phyloP scores from a whole-genome alignment of 2,888 invertebrate species.

The Furcula furcula region DNA sequence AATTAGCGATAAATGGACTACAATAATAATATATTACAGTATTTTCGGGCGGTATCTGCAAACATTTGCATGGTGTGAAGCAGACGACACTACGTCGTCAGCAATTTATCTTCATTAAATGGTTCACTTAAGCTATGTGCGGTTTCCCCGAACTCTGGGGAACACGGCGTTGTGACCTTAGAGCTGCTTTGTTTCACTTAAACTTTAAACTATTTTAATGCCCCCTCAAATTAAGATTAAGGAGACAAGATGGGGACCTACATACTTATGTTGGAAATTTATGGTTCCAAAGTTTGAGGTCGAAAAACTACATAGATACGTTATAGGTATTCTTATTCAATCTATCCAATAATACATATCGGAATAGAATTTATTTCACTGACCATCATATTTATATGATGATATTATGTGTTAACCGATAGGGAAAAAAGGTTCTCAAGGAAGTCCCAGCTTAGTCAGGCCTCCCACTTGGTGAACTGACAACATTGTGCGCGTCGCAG shows the following conservation, averaged over 20 bases:
- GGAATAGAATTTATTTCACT: too few species aligned
- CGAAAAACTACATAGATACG: too few species aligned
- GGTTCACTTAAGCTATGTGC: slow-evolving; percentile 64
- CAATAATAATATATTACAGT: slow-evolving; percentile 3
- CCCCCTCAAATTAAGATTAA: slow-evolving; percentile 33
- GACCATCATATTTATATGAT: too few species aligned
- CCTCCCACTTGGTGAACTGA: too few species aligned
- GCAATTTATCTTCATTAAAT: slow-evolving; percentile 79
- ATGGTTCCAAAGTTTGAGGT: too few species aligned
- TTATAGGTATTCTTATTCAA: too few species aligned
- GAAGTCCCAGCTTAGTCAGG: too few species aligned
- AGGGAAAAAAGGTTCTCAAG: too few species aligned
- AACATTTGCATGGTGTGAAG: slow-evolving; percentile 26
- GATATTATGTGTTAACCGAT: too few species aligned
- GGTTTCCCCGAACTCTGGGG: slow-evolving; percentile 52
- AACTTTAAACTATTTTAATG: slow-evolving; percentile 50
- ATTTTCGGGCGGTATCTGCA: slow-evolving; percentile 18
- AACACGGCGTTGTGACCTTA: slow-evolving; percentile 42
- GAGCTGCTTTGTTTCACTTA: slow-evolving; percentile 36
- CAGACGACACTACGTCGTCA: slow-evolving; percentile 51
- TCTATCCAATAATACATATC: too few species aligned
- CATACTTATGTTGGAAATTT: too few species aligned
- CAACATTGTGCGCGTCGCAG: too few species aligned
- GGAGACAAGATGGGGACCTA: slow-evolving; percentile 13
- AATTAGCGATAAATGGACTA: not conserved